A percentile compares a stretch with the other conserved stretches of the same genome.
Conservation (phyloP, 2,797 vertebrate species). For the Gymnoscopelus microlampas region DNA sequence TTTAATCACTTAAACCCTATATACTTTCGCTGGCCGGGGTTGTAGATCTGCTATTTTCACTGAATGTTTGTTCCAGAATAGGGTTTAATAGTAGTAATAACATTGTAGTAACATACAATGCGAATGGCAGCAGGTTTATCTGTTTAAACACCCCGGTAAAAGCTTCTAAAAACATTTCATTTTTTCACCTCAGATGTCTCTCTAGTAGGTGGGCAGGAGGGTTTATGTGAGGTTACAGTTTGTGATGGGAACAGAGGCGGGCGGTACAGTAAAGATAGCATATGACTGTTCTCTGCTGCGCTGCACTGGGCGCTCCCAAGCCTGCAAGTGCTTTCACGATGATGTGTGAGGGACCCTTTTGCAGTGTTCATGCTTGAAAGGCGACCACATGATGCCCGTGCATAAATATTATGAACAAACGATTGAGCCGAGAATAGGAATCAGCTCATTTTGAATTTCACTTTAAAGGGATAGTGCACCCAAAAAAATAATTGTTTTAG, state of each 20-base stretch:
- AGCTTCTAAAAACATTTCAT: too few species aligned
- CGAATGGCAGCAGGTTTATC: too few species aligned
- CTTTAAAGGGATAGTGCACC: background rate
- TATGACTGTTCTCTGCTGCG: conserved; percentile 60
- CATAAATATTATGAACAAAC: conserved; percentile 47
- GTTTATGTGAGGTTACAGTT: conserved; percentile 46
- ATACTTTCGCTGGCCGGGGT: too few species aligned
- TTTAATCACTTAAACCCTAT: too few species aligned
- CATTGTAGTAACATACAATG: too few species aligned
- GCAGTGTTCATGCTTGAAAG: conserved; percentile 56
- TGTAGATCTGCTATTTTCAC: too few species aligned
- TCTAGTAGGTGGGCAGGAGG: background rate
- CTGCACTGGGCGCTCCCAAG: conserved; percentile 55
- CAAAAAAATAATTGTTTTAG: too few species aligned
- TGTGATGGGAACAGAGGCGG: conserved; percentile 55
- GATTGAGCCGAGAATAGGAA: conserved; percentile 48
- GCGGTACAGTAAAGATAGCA: conserved; percentile 56
- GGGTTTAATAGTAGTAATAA: too few species aligned
- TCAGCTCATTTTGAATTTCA: background rate
- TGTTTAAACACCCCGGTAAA: too few species aligned
- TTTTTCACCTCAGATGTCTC: too few species aligned
- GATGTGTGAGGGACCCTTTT: conserved; percentile 44
- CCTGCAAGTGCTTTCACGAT: conserved; percentile 56
- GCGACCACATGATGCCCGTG: conserved; percentile 64
- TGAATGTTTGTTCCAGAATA: too few species aligned